Evolutionary conservation across 1,140 invertebrate species (phyloP).

Genomic region (Brachionus paranguensis): DNA sequence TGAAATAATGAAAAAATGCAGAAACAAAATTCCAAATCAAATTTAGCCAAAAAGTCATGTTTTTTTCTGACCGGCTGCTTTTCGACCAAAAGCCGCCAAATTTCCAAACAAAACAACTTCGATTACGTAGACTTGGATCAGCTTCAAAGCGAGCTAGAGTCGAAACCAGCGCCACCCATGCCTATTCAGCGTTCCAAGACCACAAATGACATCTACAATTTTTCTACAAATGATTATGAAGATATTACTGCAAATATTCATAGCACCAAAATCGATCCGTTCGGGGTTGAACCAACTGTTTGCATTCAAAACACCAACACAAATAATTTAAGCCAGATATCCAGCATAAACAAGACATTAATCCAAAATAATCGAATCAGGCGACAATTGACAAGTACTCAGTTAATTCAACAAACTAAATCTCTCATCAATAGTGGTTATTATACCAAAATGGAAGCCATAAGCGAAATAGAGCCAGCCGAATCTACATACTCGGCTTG

Average conservation of each 20-base stretch:
- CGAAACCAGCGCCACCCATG: background rate
- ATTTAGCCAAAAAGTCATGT: background rate
- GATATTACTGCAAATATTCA: conserved; percentile 15
- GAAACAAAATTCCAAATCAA: background rate
- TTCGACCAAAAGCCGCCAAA: background rate
- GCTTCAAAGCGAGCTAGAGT: background rate
- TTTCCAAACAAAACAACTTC: conserved; percentile 12
- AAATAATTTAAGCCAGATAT: background rate
- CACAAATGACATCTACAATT: background rate
- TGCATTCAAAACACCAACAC: background rate
- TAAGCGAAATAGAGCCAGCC: background rate
- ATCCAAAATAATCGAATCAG: background rate
- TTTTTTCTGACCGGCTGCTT: background rate
- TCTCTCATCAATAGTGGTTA: background rate
- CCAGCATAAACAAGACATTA: background rate
- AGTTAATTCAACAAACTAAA: background rate
- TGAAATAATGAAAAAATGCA: background rate
- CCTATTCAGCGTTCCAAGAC: background rate
- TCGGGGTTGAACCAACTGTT: background rate
- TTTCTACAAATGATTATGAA: conserved; percentile 9
- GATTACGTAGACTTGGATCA: conserved; percentile 6
- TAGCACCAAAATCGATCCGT: background rate
- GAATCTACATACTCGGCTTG: background rate
- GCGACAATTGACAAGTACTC: conserved; percentile 1
- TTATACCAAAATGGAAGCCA: background rate